A percentile compares a stretch with the other conserved stretches of the same genome.
Conservation (phyloP, 2,113 vertebrate species). For the Microtus montanus region DNA sequence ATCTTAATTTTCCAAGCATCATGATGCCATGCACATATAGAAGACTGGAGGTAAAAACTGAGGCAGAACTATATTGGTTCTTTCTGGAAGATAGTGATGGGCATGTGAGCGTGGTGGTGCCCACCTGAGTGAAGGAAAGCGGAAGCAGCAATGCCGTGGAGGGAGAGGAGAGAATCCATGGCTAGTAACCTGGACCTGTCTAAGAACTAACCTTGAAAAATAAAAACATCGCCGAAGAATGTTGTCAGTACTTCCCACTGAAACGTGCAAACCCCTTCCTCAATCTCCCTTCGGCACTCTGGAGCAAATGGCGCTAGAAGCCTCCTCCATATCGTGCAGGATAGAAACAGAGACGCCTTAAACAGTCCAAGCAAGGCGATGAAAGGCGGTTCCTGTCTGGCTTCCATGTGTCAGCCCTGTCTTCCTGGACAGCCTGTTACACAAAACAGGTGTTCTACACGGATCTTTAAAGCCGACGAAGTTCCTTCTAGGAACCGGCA, state of each 20-base stretch:
- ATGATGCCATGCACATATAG: neutral
- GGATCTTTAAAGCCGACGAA: constrained; percentile 45
- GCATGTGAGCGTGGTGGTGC: fast-evolving
- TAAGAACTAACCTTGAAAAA: constrained; percentile 7
- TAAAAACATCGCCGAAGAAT: constrained; percentile 14
- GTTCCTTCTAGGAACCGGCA: neutral
- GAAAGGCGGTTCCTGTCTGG: constrained; percentile 42
- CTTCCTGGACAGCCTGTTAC: neutral
- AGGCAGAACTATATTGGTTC: neutral
- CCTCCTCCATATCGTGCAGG: neutral
- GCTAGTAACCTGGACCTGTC: neutral
- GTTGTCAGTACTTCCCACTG: neutral
- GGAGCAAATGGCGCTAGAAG: neutral
- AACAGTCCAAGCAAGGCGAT: neutral
- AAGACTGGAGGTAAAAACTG: neutral
- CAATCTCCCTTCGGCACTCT: neutral
- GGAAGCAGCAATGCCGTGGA: neutral
- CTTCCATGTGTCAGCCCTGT: neutral
- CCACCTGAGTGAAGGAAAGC: neutral
- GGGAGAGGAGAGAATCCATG: neutral
- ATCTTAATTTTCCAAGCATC: neutral
- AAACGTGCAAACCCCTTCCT: neutral
- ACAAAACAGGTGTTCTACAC: constrained; percentile 62
- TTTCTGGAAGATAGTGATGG: neutral
- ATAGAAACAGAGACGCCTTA: neutral